Evolutionary conservation across 2,113 vertebrate species (phyloP).

Genomic region (Phalacrocorax pelagicus): DNA sequence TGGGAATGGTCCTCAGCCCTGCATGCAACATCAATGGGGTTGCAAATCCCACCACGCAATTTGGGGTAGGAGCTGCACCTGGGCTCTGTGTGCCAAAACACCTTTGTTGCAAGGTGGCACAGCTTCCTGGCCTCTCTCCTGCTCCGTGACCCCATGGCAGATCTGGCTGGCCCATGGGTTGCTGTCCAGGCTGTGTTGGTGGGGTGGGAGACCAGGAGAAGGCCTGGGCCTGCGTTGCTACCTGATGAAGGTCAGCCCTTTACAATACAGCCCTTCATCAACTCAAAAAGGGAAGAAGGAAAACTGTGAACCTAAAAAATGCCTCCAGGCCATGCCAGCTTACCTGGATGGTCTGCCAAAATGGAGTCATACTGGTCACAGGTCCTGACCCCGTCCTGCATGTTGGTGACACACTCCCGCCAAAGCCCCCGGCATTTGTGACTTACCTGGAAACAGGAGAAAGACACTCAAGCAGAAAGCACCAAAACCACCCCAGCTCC

Average conservation of each 20-base stretch:
- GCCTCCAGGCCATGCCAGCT: neutral
- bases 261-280: neutral
- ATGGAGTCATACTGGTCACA: conserved; percentile 79
- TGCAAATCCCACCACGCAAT: neutral
- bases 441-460: conserved; percentile 63
- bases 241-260: neutral
- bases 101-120: neutral
- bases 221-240: neutral
- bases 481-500: neutral
- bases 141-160: neutral
- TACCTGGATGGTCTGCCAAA: conserved; percentile 74
- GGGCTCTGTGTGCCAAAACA: neutral
- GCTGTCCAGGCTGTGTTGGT: neutral
- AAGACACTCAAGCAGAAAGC: neutral
- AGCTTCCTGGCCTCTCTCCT: neutral
- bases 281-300: neutral
- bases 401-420: conserved; percentile 78
- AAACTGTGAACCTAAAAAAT: neutral
- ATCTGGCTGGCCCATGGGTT: neutral
- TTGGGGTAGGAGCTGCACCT: neutral
- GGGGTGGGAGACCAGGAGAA: neutral
- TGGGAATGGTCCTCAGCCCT: neutral
- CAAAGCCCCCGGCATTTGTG: conserved; percentile 78
- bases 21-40: neutral
- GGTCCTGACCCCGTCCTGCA: conserved; percentile 75